These are phyloP conservation scores for Ctenosaura bakeri DNA, from an alignment of 2,797 vertebrate species.

Conservation along the genomic window DNA sequence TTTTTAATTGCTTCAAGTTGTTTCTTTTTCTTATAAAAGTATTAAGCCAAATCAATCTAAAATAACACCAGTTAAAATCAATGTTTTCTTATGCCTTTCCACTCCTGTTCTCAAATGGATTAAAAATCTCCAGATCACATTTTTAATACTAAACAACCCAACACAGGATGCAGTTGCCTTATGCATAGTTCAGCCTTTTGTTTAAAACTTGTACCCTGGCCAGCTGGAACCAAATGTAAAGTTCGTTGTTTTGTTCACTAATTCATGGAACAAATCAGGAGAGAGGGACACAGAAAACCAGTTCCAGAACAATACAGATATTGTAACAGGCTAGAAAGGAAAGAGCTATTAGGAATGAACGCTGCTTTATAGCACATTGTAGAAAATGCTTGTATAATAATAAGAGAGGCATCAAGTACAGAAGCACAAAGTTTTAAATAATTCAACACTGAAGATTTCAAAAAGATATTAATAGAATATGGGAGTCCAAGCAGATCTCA, in stretches of 20 bases:
- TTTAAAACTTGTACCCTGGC: conserved; percentile 79
- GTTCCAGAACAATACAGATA: conserved; percentile 71
- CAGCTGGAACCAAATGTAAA: conserved; percentile 79
- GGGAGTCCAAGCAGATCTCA: neutral
- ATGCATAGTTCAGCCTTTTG: conserved; percentile 85
- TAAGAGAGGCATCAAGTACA: conserved; percentile 25
- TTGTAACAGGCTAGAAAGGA: conserved; percentile 69
- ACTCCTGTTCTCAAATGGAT: conserved; percentile 69
- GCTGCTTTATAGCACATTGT: conserved; percentile 36
- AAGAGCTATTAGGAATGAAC: conserved; percentile 63
- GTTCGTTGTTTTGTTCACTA: conserved; percentile 73
- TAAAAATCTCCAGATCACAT: conserved; percentile 76
- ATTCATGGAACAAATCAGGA: conserved; percentile 72
- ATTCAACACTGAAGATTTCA: conserved; percentile 10
- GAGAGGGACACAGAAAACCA: conserved; percentile 54
- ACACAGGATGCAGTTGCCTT: conserved; percentile 81
- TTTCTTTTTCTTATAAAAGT: neutral
- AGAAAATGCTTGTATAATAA: conserved; percentile 3
- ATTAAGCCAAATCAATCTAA: neutral
- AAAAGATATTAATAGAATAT: conserved; percentile 23
- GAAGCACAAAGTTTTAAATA: neutral
- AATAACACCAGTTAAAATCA: conserved; percentile 42
- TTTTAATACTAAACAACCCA: conserved; percentile 80
- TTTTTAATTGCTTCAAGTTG: conserved; percentile 2
- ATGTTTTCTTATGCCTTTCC: conserved; percentile 45